Percentiles rank a stretch among this genome's conserved stretches.
These are phyloP conservation scores for Rhipidura dahli DNA, from an alignment of 2,113 vertebrate genomes.

Conservation along the genomic window DNA sequence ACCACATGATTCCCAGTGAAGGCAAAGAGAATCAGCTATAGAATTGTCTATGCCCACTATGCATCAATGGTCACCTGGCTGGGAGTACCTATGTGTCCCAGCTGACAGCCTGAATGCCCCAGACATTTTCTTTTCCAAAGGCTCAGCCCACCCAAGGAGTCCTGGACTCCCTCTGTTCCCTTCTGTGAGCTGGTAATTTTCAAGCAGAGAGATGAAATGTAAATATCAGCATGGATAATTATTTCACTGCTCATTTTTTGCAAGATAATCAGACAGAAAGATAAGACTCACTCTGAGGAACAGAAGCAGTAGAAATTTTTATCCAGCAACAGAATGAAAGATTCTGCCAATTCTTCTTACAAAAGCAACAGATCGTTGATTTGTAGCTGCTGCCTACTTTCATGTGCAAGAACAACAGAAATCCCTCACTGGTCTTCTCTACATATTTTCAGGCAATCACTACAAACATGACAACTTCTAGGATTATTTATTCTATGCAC, in stretches of 20 bases:
- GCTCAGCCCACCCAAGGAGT: background rate
- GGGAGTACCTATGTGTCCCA: background rate
- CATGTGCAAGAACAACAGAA: slow-evolving; percentile 31
- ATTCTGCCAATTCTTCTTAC: slow-evolving; percentile 8
- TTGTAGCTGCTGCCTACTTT: slow-evolving; percentile 30
- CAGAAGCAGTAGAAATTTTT: background rate
- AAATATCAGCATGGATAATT: slow-evolving; percentile 53
- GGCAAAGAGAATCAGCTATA: background rate
- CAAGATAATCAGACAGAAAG: slow-evolving; percentile 31
- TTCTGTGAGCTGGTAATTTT: background rate
- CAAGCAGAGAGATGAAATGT: slow-evolving; percentile 29
- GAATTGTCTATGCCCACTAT: background rate
- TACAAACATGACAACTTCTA: background rate
- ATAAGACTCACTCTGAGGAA: background rate
- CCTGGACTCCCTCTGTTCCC: background rate
- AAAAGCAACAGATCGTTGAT: background rate
- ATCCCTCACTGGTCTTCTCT: background rate
- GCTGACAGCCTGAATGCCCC: too few species aligned
- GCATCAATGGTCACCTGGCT: background rate
- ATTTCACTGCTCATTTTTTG: slow-evolving; percentile 44
- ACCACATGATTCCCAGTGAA: background rate
- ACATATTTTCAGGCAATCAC: slow-evolving; percentile 27
- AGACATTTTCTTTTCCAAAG: background rate
- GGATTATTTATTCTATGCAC: background rate
- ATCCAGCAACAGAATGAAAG: background rate